Evolutionary conservation across 2,797 vertebrate genomes (phyloP), one percentile per base, ranked within the genome.

Genomic region (Jordanella pulchra): DNA sequence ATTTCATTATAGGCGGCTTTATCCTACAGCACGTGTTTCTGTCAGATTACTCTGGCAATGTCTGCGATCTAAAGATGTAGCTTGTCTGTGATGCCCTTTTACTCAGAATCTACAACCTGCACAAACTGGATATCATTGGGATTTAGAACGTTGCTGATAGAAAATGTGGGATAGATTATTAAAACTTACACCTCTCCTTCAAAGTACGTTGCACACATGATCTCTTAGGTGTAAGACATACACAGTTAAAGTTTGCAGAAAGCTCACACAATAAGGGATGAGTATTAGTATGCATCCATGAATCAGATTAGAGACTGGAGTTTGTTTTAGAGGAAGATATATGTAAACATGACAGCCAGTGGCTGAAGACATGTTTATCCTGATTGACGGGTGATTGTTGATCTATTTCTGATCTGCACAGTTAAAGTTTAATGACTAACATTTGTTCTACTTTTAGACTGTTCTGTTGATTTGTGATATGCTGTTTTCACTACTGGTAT

Each of bases 401-500:
- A 32, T 60, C 30, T 23, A 2, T 5, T 23, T 7, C 21, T 17
- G 25, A 14, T 39, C 65, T 79, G 71, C 76, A 35, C 54, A 28
- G n/a, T 39, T 45, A 51, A 7, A 56, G 58, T 71, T 70, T 54
- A 55, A 65, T 83, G 78, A 81, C 75, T 86, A 68, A 78, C 75
- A 68, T 69, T 54, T 70, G 75, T 48, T 77, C 75, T 70, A 77
- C 81, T 82, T 87, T 65, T 14, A 53, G 32, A n/a, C 53, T 65
- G 45, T 55, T 60, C 14, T 80, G 78, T 82, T 81, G 78, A 82
- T 84, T 45, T 35, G 67, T 60, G 65, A 23, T 1, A 3, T 76
- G 76, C 35, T 67, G 23, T 76, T 88, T 63, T 86, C 81, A 71
- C 79, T 89, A 76, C 77, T 61, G 71, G 15, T 86, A 78, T 89